Evolutionary conservation across 1,140 invertebrate genomes (phyloP).

Genomic region (Archivesica marissinica): DNA sequence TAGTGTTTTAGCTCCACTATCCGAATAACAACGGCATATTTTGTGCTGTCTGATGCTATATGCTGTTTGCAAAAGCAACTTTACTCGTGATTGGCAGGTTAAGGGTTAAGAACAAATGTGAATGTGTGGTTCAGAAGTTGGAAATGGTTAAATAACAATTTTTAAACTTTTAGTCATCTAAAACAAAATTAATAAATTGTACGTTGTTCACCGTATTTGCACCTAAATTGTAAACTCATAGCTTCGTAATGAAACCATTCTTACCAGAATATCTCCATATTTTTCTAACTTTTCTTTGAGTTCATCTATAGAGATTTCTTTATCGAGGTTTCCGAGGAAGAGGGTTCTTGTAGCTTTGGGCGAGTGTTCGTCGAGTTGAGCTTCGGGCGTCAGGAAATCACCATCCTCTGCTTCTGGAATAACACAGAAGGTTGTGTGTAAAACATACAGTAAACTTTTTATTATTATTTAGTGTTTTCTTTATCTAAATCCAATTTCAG

Average conservation of each 20-base stretch:
- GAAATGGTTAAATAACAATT: no score
- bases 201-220: neutral
- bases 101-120: no score
- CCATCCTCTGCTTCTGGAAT: constrained; percentile 91
- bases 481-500: neutral
- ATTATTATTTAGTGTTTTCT: no score
- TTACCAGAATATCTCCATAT: constrained; percentile 97
- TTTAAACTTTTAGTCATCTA: no score
- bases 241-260: constrained; percentile 74
- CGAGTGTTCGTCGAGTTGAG: constrained; percentile 97
- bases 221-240: neutral
- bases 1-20: no score
- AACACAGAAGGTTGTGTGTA: neutral
- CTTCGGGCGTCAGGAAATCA: constrained; percentile 96
- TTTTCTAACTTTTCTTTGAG: constrained; percentile 95
- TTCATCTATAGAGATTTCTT: constrained; percentile 94
- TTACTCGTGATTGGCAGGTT: no score
- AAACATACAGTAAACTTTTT: neutral
- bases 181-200: neutral
- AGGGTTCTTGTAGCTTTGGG: constrained; percentile 95
- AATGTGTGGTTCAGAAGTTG: no score
- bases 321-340: constrained; percentile 96
- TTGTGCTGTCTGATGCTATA: no score
- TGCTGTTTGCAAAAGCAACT: no score
- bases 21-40: no score